Evolutionary conservation across 1,140 invertebrate species (phyloP), one percentile per base, ranked within the genome.

Genomic region (Drosophila virilis): DNA sequence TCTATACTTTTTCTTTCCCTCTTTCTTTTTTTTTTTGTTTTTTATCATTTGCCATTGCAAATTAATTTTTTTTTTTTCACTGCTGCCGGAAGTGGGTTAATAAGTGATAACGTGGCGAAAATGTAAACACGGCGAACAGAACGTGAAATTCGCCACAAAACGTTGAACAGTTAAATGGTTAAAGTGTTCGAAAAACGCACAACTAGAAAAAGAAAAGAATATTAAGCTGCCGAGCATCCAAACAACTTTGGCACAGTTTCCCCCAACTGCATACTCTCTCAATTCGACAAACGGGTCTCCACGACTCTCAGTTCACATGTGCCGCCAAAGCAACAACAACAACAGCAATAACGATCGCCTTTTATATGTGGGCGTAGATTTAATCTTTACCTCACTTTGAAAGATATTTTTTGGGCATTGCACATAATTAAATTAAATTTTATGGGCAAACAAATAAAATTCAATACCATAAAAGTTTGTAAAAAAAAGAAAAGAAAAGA

Each of bases 81-180:
- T 68, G 61, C 15, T 65, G 65, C 69, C 80, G 74, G 83, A 88
- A 89, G 83, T 88, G 62, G 83, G 83, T 88, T 88, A 88, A 88
- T 88, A 88, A 89, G 84, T 88, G 77, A 88, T 75, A 88, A 88
- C 66, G 76, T 70, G 58, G 66, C 72, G 58, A 88, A 77, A 86
- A 86, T 74, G 66, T 83, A 88, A 88, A 88, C 72, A 79, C 66
- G 50, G 51, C 54, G 61, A 69, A 64, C 46, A 50, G 73, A 74
- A 88, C 77, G 83, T 77, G 69, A 78, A 74, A 66, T 66, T 77
- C 62, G 38, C 68, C 6, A 37, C 52, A 32, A 64, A 72, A 50
- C 43, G 60, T 59, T 78, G 48, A 64, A 68, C 57, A 62, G 69
- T 67, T 69, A 69, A 79, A 71, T 13, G 43, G 46, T 28, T 9